Conservation (phyloP, 2,888 invertebrate species). For the Papilio elwesi region DNA sequence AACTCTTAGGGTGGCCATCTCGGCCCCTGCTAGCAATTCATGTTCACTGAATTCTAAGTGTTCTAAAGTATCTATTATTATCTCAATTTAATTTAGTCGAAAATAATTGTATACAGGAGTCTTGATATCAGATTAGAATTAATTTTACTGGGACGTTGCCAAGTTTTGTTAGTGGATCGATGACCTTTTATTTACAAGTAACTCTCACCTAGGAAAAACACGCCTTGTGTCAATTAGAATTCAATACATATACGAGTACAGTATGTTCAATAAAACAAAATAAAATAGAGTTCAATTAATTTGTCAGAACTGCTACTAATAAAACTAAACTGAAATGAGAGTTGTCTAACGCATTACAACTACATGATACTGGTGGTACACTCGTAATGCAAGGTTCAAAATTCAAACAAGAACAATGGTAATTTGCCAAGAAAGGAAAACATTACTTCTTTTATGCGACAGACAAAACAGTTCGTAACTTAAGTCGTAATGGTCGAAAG, state of each 20-base stretch:
- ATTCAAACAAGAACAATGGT: constrained; percentile 35
- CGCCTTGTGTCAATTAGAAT: neutral
- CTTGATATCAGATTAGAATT: neutral
- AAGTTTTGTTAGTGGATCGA: neutral
- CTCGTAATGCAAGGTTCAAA: neutral
- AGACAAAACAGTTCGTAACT: constrained; percentile 34
- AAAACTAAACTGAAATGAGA: neutral
- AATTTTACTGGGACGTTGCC: neutral
- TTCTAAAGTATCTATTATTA: neutral
- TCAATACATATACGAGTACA: too few species aligned
- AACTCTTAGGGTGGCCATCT: too few species aligned
- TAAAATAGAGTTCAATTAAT: too few species aligned
- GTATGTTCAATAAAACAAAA: too few species aligned
- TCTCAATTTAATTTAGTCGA: neutral
- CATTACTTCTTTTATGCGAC: neutral
- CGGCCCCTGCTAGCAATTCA: too few species aligned
- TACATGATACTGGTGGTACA: neutral
- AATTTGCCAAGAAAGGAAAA: neutral
- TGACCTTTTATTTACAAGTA: neutral
- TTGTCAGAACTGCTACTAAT: too few species aligned
- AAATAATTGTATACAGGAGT: neutral
- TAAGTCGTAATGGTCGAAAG: constrained; percentile 24
- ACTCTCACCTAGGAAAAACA: neutral
- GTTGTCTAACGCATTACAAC: neutral
- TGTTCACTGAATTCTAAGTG: neutral